phyloP scores from a whole-genome alignment of 2,113 vertebrate species.

The Petrocephalus microphthalmus region DNA sequence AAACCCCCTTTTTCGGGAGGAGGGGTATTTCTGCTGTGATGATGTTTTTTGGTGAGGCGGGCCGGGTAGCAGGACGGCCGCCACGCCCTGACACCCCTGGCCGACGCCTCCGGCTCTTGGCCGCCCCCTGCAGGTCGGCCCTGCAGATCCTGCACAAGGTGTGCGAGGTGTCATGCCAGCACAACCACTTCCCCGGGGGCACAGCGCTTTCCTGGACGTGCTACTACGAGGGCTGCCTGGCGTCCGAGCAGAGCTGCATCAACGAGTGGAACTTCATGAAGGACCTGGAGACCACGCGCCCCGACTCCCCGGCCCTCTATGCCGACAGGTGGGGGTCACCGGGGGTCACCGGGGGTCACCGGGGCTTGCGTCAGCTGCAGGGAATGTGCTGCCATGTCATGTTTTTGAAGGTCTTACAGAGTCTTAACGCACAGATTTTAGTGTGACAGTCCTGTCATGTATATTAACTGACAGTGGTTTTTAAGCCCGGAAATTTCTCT shows the following conservation, averaged over 20 bases:
- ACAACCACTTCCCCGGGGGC: conserved; percentile 90
- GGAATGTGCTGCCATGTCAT: neutral
- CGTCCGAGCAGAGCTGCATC: conserved; percentile 91
- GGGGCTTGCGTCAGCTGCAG: neutral
- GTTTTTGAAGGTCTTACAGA: neutral
- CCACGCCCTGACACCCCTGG: neutral
- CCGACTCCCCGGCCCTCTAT: conserved; percentile 84
- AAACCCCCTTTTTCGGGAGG: neutral
- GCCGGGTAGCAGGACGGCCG: neutral
- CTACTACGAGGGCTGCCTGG: conserved; percentile 88
- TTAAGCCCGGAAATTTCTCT: neutral
- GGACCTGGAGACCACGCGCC: conserved; percentile 83
- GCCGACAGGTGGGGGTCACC: conserved; percentile 73
- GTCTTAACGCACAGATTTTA: neutral
- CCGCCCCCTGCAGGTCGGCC: conserved; percentile 72
- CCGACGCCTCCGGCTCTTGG: neutral
- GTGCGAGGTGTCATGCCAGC: conserved; percentile 80
- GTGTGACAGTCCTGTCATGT: neutral
- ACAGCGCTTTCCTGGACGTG: conserved; percentile 86
- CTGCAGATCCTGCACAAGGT: conserved; percentile 95
- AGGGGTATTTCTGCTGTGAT: neutral
- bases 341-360: neutral
- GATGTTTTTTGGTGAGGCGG: neutral
- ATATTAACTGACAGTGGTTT: neutral
- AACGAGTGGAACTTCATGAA: conserved; percentile 97